Conservation (phyloP, 2,888 invertebrate species). For the Seira musarum region DNA sequence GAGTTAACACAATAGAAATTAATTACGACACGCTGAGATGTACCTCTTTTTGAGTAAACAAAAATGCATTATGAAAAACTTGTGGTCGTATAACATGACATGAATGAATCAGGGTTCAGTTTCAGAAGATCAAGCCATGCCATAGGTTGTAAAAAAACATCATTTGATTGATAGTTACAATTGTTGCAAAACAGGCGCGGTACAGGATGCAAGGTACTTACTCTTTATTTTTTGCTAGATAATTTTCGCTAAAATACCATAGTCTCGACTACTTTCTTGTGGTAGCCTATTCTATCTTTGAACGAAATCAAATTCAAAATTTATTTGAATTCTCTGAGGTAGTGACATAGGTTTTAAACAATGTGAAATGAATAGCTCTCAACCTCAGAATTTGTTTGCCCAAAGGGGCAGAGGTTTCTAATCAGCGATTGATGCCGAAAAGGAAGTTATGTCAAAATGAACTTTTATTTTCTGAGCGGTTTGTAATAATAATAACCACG, state of each 20-base stretch:
- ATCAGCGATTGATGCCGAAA: conserved; percentile 6
- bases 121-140: background rate
- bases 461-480: background rate
- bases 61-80: conserved; percentile 3
- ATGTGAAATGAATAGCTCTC: background rate
- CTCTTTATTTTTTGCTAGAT: background rate
- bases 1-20: conserved; percentile 34
- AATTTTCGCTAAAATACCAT: background rate
- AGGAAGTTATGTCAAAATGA: conserved; percentile 2
- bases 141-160: background rate
- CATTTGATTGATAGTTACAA: conserved; percentile 5
- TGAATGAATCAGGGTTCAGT: conserved; percentile 8
- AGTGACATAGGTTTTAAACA: background rate
- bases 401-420: background rate
- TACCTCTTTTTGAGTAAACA: background rate
- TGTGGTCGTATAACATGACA: background rate
- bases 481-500: background rate
- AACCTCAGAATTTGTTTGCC: background rate
- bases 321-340: background rate
- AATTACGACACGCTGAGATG: conserved; percentile 25
- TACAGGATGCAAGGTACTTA: conserved; percentile 4
- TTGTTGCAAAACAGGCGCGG: conserved; percentile 9
- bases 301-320: background rate
- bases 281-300: background rate
- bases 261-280: background rate